These are phyloP conservation scores for Dipodomys spectabilis DNA, from an alignment of 2,113 vertebrate species.

Conservation along the genomic window DNA sequence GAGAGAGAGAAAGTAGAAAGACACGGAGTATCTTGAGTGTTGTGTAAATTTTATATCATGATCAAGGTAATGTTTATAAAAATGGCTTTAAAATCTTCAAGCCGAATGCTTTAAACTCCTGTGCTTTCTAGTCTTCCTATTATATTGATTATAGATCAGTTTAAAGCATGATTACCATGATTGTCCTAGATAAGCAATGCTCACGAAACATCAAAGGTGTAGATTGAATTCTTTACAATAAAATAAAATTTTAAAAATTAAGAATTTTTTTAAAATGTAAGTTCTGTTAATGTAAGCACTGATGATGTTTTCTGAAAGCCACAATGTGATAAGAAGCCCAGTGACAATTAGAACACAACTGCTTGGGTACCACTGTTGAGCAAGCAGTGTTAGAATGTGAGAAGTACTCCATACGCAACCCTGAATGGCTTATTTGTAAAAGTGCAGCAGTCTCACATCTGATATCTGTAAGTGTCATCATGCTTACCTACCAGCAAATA, in stretches of 20 bases:
- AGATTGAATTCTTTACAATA: not conserved
- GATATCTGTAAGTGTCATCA: not conserved
- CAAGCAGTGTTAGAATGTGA: not conserved
- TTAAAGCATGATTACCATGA: not conserved
- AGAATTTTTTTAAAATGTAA: not conserved
- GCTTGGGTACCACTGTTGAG: not conserved
- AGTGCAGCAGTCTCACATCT: not conserved
- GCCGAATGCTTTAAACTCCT: not conserved
- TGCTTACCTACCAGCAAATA: not conserved
- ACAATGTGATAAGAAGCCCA: too few species aligned
- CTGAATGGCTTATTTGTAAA: not conserved
- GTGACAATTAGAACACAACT: too few species aligned
- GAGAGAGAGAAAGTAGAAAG: too few species aligned
- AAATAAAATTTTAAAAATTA: conserved; percentile 8
- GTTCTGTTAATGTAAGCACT: not conserved
- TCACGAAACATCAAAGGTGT: not conserved
- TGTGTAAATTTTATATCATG: too few species aligned
- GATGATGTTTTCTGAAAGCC: not conserved
- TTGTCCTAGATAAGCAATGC: not conserved
- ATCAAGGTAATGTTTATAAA: not conserved
- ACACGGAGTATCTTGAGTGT: too few species aligned
- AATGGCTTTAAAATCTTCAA: not conserved
- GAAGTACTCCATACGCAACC: not conserved
- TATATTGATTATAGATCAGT: not conserved
- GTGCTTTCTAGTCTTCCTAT: not conserved